These are phyloP conservation scores for Drosophila mettleri DNA, from an alignment of 2,888 invertebrate genomes.

Conservation along the genomic window DNA sequence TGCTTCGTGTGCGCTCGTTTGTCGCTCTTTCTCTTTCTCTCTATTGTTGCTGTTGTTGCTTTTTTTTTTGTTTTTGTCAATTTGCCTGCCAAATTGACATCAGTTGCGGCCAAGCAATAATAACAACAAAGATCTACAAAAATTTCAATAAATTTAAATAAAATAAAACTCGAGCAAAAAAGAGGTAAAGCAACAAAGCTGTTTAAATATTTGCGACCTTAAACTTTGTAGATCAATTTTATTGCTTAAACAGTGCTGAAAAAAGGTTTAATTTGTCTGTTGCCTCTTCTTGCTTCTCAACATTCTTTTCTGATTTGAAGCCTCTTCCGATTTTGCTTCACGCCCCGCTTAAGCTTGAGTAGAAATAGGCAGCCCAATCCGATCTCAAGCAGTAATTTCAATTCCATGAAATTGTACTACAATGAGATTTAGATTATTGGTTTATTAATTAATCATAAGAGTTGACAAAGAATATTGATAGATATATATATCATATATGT, in stretches of 20 bases:
- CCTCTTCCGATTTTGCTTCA: background rate
- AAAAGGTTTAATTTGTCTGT: constrained; percentile 7
- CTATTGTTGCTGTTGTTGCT: constrained; percentile 22
- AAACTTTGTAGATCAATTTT: constrained; percentile 41
- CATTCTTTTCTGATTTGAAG: background rate
- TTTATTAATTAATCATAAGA: too few relatives aligned
- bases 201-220: constrained; percentile 74
- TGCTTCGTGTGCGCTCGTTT: background rate
- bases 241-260: constrained; percentile 1
- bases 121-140: constrained; percentile 25
- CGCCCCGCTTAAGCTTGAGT: background rate
- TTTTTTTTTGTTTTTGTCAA: constrained; percentile 34
- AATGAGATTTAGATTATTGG: too few relatives aligned
- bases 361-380: background rate
- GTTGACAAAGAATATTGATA: too few relatives aligned
- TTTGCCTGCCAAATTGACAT: constrained; percentile 62
- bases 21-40: background rate
- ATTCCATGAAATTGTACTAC: too few relatives aligned
- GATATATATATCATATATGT: too few relatives aligned
- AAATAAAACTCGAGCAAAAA: constrained; percentile 36
- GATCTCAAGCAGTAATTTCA: too few relatives aligned
- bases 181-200: constrained; percentile 70
- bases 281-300: background rate
- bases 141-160: constrained; percentile 15
- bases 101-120: constrained; percentile 40